Base-by-base conservation (phyloP, 2,113 vertebrate species). In the Coregonus clupeaformis region DNA sequence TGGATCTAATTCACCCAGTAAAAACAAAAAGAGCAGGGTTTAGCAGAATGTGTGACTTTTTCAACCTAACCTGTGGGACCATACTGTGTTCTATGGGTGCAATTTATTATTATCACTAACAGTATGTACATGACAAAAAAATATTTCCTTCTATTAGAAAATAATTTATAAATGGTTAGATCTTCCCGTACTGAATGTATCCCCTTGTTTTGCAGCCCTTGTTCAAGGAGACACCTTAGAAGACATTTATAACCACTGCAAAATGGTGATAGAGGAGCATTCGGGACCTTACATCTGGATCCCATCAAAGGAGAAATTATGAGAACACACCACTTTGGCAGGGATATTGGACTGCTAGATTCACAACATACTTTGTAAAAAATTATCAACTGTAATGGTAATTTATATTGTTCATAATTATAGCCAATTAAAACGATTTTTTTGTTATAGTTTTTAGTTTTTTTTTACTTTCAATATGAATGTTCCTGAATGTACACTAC, bases 231-330 rank as follows among this genome's bases (percentile, higher is more conserved):
- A 98, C 87, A 98, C 95, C 84, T 93, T 98, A 94, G 97, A 98
- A 94, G 97, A 98, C 89, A 96, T 99, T 94, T 99, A 99, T 94
- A 96, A 95, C 91, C 94, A 97, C 88, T 98, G 97, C 95, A 99
- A 99, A 94, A 92, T 97, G 91, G 95, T 97, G 86, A 98, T 99
- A 91, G 97, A 99, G 91, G 97, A 98, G 92, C 96, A 99, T 82
- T 98, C 97, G 88, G 97, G 97, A 92, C 95, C 97, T 86, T 99
- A 95, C 93, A 98, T 98, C 95, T 99, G 97, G 97, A 95, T 98
- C 91, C 96, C 97, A 84, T 98, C 97, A 65, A 99, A 98, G 93
- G 97, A 99, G 87, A 98, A 98, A 91, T 94, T 98, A 95, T 98
- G 97, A 97, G 93, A 88, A 82, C 76, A 80, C 77, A 70, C 70